These are phyloP conservation scores for Gymnodraco acuticeps DNA, from an alignment of 2,797 vertebrate species.

Conservation along the genomic window DNA sequence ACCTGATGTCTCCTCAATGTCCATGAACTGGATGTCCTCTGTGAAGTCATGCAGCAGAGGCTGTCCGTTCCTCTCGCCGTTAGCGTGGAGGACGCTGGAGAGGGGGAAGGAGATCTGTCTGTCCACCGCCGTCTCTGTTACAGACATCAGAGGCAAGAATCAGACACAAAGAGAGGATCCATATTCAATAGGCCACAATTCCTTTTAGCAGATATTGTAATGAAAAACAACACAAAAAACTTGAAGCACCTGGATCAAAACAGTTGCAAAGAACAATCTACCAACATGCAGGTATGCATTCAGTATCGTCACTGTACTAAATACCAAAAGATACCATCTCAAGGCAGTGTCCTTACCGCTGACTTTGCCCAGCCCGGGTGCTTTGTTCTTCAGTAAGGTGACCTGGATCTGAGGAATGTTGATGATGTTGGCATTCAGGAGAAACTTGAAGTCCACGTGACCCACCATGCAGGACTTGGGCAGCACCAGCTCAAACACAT, in stretches of 20 bases:
- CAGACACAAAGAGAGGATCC: not conserved
- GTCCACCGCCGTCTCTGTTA: slow-evolving; percentile 94
- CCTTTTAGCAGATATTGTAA: not conserved
- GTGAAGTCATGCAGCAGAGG: slow-evolving; percentile 90
- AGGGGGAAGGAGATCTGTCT: slow-evolving; percentile 96
- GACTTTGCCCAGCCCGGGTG: slow-evolving; percentile 96
- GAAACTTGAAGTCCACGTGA: slow-evolving; percentile 99
- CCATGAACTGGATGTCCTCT: slow-evolving; percentile 98
- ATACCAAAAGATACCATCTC: not conserved
- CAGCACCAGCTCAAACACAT: slow-evolving; percentile 97
- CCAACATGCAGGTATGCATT: not conserved
- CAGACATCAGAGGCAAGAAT: slow-evolving; percentile 8
- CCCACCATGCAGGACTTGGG: slow-evolving; percentile 99
- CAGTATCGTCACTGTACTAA: too few relatives aligned
- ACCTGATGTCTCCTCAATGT: slow-evolving; percentile 95
- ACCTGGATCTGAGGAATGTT: slow-evolving; percentile 99
- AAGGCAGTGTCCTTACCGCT: slow-evolving; percentile 87
- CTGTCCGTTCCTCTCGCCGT: slow-evolving; percentile 94
- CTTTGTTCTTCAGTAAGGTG: slow-evolving; percentile 98
- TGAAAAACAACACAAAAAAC: not conserved
- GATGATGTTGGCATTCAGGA: slow-evolving; percentile 96
- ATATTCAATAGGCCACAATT: not conserved
- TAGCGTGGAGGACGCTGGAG: slow-evolving; percentile 90
- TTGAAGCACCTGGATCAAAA: not conserved
- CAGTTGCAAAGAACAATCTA: not conserved